phyloP scores from a whole-genome alignment of 1,140 invertebrate species.

The Helicoverpa zea region DNA sequence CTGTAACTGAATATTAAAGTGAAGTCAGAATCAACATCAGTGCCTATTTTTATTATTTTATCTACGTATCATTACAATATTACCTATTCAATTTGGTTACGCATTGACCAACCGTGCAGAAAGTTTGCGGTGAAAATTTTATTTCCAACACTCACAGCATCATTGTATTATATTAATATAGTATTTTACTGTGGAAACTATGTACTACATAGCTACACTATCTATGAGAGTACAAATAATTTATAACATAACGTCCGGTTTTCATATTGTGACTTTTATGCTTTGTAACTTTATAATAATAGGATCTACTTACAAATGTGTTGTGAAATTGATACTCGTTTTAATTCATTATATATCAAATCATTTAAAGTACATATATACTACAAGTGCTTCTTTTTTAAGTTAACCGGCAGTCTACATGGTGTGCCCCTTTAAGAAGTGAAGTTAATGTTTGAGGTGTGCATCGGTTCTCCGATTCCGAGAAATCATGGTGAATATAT shows the following conservation, averaged over 20 bases:
- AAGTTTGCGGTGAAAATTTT: constrained; percentile 21
- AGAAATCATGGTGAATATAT: no score
- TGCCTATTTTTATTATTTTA: background rate
- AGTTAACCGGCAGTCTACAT: no score
- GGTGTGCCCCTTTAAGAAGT: no score
- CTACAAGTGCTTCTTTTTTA: no score
- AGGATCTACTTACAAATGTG: background rate
- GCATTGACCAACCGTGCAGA: background rate
- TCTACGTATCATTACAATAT: constrained; percentile 3
- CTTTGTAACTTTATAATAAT: background rate
- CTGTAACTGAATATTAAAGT: no score
- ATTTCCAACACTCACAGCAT: background rate
- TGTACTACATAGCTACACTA: constrained; percentile 3
- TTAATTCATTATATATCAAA: no score
- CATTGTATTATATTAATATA: constrained; percentile 17
- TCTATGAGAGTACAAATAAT: constrained; percentile 10
- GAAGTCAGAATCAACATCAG: background rate
- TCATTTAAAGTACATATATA: no score
- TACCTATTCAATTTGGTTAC: background rate
- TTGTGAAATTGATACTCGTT: background rate
- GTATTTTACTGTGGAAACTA: constrained; percentile 17
- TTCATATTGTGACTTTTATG: background rate
- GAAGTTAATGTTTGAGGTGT: no score
- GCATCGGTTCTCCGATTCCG: no score
- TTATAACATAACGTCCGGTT: constrained; percentile 11